Base-by-base conservation (phyloP, 2,888 invertebrate genomes). In the Cosmia pyralina region DNA sequence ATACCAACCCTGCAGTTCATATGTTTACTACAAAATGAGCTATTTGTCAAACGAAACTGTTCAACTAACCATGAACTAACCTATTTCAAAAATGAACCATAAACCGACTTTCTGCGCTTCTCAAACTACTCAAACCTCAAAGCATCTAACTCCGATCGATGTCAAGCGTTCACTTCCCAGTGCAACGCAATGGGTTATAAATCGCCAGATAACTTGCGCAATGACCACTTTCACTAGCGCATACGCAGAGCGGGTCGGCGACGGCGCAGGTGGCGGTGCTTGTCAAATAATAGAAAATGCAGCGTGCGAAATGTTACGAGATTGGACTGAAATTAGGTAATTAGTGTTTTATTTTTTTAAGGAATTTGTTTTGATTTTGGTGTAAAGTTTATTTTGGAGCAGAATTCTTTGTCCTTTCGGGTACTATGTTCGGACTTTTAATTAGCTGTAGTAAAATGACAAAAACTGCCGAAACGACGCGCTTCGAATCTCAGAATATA, bases 141-240 rank as follows among this genome's bases (percentile, higher is more conserved):
- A n/a, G n/a, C n/a, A 38, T 63, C 50, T 38, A 48, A 65, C 38
- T 17, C 15, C 28, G 67, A 75, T 82, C 63, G 69, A 79, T 74
- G 73, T 74, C 80, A 72, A 68, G 38, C 64, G 52, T 52, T 28
- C 55, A 78, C 72, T 84, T 84, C 80, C 75, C 65, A 59, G 57
- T 75, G 65, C 17, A 70, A 62, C 64, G 84, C 81, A 84, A 82
- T 84, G 41, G 59, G 55, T 72, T 74, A 69, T 80, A 78, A 84
- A 82, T 76, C 72, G 58, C 70, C 50, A 73, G 73, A 76, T 84
- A 72, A 57, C 52, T 85, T 85, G 77, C 84, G 79, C 69, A 85
- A 85, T 44, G 22, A 15, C 58, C 53, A 59, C 85, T 85, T 85
- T 85, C 85, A 79, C 85, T 72, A 50, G 59, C 57, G 53, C 69